Percentiles rank a stretch among this genome's conserved stretches.
phyloP scores from a whole-genome alignment of 2,888 invertebrate species.

The Luperina testacea region DNA sequence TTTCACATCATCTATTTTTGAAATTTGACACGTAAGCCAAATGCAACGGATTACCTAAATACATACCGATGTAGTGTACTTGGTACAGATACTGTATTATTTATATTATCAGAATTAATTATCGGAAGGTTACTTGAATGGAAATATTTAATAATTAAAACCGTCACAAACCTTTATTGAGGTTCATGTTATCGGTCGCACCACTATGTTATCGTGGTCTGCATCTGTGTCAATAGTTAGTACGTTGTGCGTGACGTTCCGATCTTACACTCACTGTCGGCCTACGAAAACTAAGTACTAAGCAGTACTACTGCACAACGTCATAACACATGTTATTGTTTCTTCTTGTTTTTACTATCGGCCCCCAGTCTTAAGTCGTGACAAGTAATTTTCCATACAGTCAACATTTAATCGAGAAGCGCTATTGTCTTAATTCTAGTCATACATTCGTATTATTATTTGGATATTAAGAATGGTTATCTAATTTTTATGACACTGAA shows the following conservation, averaged over 20 bases:
- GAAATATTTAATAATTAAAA: constrained; percentile 51
- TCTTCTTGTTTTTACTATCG: constrained; percentile 41
- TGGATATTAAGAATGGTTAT: constrained; percentile 46
- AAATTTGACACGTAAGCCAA: constrained; percentile 40
- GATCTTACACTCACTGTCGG: constrained; percentile 31
- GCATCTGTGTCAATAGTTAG: constrained; percentile 69
- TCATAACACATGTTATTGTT: constrained; percentile 39
- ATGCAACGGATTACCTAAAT: constrained; percentile 27
- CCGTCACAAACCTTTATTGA: constrained; percentile 52
- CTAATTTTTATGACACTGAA: constrained; percentile 29
- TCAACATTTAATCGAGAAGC: constrained; percentile 34
- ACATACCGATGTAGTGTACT: background rate
- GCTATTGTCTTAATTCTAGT: constrained; percentile 31
- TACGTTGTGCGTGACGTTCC: constrained; percentile 44
- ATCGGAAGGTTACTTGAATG: constrained; percentile 21
- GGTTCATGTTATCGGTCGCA: constrained; percentile 57
- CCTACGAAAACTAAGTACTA: constrained; percentile 29
- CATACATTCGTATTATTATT: constrained; percentile 16
- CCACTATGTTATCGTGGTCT: constrained; percentile 44
- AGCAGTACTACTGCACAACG: constrained; percentile 15
- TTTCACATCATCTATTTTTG: constrained; percentile 56
- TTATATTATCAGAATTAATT: constrained; percentile 7
- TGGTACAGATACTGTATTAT: constrained; percentile 1
- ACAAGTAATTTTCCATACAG: constrained; percentile 50
- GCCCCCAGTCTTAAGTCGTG: constrained; percentile 45